Conservation (phyloP, 1,140 invertebrate genomes). For the Euwallacea similis region DNA sequence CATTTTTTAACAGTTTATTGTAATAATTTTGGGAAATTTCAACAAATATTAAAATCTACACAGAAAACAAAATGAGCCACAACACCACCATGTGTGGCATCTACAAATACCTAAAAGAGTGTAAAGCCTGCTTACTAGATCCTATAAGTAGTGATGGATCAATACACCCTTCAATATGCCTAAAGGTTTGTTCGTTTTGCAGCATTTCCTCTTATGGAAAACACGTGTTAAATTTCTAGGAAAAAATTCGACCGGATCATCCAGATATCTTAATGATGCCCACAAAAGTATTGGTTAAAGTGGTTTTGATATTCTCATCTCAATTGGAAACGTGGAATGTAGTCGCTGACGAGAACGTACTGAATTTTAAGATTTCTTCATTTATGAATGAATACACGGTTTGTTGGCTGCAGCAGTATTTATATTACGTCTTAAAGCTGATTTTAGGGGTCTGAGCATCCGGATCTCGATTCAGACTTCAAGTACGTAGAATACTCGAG, state of each 20-base stretch:
- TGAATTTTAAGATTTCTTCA: slow-evolving; percentile 40
- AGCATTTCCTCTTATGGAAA: not conserved
- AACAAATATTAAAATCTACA: too few species aligned
- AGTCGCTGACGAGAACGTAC: slow-evolving; percentile 41
- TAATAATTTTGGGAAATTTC: too few species aligned
- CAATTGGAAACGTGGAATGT: slow-evolving; percentile 40
- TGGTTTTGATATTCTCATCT: slow-evolving; percentile 37
- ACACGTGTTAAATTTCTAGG: slow-evolving; percentile 18
- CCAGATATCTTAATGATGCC: slow-evolving; percentile 30
- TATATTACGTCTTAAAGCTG: not conserved
- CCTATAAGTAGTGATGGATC: slow-evolving; percentile 37
- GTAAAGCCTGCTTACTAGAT: slow-evolving; percentile 30
- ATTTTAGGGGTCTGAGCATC: slow-evolving; percentile 43
- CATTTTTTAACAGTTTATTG: too few species aligned
- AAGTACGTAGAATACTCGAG: slow-evolving; percentile 32
- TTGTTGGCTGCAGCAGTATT: not conserved
- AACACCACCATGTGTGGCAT: slow-evolving; percentile 27
- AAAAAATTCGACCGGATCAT: slow-evolving; percentile 30
- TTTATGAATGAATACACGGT: slow-evolving; percentile 44
- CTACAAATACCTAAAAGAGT: slow-evolving; percentile 24
- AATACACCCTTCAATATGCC: slow-evolving; percentile 41
- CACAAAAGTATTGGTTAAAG: slow-evolving; percentile 27
- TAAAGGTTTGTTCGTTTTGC: slow-evolving; percentile 41
- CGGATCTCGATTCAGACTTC: slow-evolving; percentile 39
- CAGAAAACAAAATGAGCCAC: slow-evolving; percentile 22